Evolutionary conservation across 2,797 vertebrate genomes (phyloP).

Genomic region (Molothrus aeneus): DNA sequence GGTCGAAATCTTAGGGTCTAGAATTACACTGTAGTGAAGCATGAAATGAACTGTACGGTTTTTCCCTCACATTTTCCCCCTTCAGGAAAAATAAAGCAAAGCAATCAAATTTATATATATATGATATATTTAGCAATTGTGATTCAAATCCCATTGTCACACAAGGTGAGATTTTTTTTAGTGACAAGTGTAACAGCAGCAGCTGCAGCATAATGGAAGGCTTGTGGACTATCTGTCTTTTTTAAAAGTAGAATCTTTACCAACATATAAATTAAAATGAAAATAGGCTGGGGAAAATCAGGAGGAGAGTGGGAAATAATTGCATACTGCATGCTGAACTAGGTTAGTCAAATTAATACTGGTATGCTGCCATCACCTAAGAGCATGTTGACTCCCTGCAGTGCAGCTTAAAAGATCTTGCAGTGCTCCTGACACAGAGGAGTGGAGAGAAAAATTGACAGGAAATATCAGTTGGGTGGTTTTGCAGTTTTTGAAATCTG

Average conservation of each 20-base stretch:
- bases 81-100: constrained; percentile 21
- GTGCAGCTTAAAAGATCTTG: constrained; percentile 1
- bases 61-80: constrained; percentile 22
- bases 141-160: constrained; percentile 59
- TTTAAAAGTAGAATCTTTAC: constrained; percentile 63
- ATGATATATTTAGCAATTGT: constrained; percentile 25
- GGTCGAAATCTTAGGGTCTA: constrained; percentile 46
- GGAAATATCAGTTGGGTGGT: background rate
- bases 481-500: background rate
- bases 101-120: constrained; percentile 42
- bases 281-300: constrained; percentile 45
- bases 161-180: constrained; percentile 12
- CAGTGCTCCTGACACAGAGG: background rate
- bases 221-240: constrained; percentile 54
- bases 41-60: constrained; percentile 64
- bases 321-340: constrained; percentile 10
- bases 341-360: constrained; percentile 62
- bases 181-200: constrained; percentile 50
- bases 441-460: background rate
- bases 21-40: constrained; percentile 67
- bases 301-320: constrained; percentile 39
- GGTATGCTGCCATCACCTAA: constrained; percentile 26
- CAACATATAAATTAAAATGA: constrained; percentile 46
- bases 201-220: constrained; percentile 48
- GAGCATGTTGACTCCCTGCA: constrained; percentile 11